phyloP scores from a whole-genome alignment of 37 sponge, comb jelly and placozoan genomes.

The Ianthella basta region DNA sequence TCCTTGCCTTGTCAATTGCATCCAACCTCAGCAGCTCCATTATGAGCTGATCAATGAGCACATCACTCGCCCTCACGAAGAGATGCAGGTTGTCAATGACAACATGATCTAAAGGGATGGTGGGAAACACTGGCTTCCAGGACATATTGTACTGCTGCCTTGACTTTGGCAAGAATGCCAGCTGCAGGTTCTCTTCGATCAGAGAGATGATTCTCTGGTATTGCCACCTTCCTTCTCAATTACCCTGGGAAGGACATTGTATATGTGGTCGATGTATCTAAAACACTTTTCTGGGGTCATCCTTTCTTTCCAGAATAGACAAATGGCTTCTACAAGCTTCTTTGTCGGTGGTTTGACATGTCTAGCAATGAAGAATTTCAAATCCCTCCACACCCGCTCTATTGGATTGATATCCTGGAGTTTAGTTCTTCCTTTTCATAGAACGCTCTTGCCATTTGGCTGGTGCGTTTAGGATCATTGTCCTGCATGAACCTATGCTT shows the following conservation, averaged over 20 bases:
- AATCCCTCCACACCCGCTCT: neutral
- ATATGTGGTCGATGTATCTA: neutral
- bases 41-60: constrained; percentile 37
- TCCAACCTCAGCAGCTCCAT: neutral
- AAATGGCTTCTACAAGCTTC: neutral
- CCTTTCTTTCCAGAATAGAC: neutral
- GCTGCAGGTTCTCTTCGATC: no score
- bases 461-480: no score
- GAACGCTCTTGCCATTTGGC: no score
- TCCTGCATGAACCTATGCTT: no score
- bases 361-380: neutral
- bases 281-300: neutral
- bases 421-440: no score
- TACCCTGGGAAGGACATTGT: neutral
- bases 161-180: no score
- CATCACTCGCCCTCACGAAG: constrained; percentile 38
- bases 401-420: no score
- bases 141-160: constrained; percentile 25
- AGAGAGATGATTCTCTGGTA: no score
- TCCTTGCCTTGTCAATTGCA: constrained; percentile 2
- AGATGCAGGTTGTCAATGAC: constrained; percentile 50
- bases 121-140: constrained; percentile 21
- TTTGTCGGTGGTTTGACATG: neutral
- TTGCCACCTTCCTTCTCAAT: neutral
- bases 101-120: constrained; percentile 34